Percentiles rank a stretch among this genome's conserved stretches.
Conservation (phyloP, 2,888 invertebrate genomes). For the Platycnemis pennipes region DNA sequence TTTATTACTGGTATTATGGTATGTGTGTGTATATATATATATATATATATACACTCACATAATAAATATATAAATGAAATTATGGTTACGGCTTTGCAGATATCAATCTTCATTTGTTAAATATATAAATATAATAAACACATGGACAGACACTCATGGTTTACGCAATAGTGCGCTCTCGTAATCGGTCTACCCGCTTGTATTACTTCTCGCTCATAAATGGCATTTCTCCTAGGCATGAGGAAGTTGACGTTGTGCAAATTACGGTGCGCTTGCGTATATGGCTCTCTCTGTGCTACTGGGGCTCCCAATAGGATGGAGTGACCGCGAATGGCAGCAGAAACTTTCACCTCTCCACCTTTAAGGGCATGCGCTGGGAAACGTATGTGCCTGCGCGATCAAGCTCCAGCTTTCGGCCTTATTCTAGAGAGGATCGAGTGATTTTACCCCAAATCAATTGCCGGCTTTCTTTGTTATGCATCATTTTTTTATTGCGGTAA, state of each 20-base stretch:
- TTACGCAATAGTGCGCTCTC: background rate
- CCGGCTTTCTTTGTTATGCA: no score
- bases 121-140: no score
- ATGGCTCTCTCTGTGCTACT: background rate
- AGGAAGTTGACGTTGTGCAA: background rate
- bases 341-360: slow-evolving; percentile 38
- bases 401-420: background rate
- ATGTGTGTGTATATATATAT: no score
- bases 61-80: no score
- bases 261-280: background rate
- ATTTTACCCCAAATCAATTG: background rate
- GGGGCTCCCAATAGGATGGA: background rate
- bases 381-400: background rate
- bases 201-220: background rate
- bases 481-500: no score
- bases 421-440: background rate
- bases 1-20: no score
- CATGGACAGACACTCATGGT: no score
- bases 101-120: no score
- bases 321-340: background rate
- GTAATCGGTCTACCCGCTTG: background rate
- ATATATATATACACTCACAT: no score
- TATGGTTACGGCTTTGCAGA: no score
- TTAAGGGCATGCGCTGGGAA: background rate
- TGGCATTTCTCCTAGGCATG: background rate